phyloP scores from a whole-genome alignment of 1,140 invertebrate genomes.

The Frieseomelitta varia region DNA sequence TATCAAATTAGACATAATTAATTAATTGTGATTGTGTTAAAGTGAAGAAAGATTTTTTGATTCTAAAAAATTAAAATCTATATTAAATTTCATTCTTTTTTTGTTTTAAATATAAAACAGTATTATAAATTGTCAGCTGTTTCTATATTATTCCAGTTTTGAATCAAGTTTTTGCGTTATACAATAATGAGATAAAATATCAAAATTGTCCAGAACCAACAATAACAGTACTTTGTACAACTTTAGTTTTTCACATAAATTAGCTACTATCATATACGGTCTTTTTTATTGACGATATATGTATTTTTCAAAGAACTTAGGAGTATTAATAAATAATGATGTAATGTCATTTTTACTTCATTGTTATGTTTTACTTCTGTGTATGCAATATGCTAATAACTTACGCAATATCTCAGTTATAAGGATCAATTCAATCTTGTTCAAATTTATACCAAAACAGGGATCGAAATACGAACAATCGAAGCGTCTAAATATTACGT shows the following conservation, averaged over 20 bases:
- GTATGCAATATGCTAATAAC: too few relatives aligned
- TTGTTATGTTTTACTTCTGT: background rate
- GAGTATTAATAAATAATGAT: background rate
- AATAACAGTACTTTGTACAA: too few relatives aligned
- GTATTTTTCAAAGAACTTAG: background rate
- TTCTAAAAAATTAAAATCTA: background rate
- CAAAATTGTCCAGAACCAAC: background rate
- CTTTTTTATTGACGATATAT: constrained; percentile 6
- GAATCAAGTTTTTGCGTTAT: too few relatives aligned
- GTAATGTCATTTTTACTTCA: background rate
- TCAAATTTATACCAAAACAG: background rate
- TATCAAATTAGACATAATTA: too few relatives aligned
- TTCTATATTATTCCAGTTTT: background rate
- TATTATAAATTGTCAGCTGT: background rate
- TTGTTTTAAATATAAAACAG: background rate
- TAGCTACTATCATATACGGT: background rate
- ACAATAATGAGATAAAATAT: background rate
- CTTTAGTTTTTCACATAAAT: background rate
- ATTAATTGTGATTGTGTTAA: too few relatives aligned
- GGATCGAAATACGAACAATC: background rate
- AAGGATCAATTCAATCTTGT: background rate
- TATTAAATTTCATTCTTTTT: background rate
- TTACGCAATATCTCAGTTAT: background rate
- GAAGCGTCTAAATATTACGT: background rate
- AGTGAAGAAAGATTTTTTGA: too few relatives aligned